These are phyloP conservation scores for Phyto melanocephala DNA, from an alignment of 2,888 invertebrate species.

Conservation along the genomic window DNA sequence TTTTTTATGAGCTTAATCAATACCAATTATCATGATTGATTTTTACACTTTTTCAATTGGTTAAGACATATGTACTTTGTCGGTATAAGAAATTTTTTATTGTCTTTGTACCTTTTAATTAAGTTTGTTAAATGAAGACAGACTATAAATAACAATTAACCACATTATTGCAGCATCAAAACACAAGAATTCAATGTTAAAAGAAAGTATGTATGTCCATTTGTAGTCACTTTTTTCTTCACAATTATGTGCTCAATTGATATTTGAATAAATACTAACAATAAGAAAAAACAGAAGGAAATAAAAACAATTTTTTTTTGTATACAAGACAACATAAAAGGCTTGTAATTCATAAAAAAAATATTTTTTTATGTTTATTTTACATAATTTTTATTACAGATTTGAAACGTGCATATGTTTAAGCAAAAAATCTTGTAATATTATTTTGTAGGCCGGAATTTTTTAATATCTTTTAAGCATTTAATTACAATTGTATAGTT, in stretches of 20 bases:
- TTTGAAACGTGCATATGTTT: not conserved
- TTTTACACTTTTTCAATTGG: not conserved
- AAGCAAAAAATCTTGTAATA: not conserved
- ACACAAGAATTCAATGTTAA: not conserved
- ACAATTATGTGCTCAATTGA: not conserved
- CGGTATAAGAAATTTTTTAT: too few species aligned
- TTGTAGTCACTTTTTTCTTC: not conserved
- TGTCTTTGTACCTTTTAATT: not conserved
- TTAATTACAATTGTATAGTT: not conserved
- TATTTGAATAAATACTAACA: not conserved
- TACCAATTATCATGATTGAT: not conserved
- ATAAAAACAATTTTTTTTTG: too few species aligned
- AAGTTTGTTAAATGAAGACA: not conserved
- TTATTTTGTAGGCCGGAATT: not conserved
- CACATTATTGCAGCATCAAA: not conserved
- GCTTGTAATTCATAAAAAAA: too few species aligned
- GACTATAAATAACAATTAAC: conserved; percentile 3
- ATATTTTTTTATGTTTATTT: too few species aligned
- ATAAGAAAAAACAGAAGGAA: not conserved
- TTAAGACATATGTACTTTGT: too few species aligned
- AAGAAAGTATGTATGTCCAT: not conserved
- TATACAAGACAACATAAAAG: too few species aligned
- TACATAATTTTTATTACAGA: not conserved
- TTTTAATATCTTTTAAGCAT: not conserved
- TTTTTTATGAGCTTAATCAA: not conserved